Percentiles rank a stretch among this genome's conserved stretches.
These are phyloP conservation scores for Stichopus chloronotus DNA, from an alignment of 35 echinoderm and acorn worm species.

Conservation along the genomic window DNA sequence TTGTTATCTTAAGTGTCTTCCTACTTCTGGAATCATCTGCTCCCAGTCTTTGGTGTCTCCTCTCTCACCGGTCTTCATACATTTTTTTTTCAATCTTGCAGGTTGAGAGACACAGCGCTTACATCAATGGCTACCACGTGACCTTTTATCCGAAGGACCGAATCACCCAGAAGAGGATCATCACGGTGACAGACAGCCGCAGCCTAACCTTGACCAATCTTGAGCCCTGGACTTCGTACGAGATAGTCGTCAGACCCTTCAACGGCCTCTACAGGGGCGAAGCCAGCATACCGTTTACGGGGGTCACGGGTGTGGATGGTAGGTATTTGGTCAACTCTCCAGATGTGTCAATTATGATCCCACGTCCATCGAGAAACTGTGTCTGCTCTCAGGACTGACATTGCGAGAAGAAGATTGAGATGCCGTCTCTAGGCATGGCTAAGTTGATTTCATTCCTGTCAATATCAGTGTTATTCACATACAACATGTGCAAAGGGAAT, in stretches of 20 bases:
- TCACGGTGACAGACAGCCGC: conserved; percentile 29
- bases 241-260: conserved; percentile 43
- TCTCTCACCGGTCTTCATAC: too few species aligned
- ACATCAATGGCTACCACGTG: conserved; percentile 55
- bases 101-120: conserved; percentile 28
- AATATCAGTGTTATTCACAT: too few species aligned
- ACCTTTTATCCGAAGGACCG: not conserved
- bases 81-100: not conserved
- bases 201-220: conserved; percentile 14
- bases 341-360: not conserved
- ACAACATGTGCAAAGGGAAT: too few species aligned
- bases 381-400: too few species aligned
- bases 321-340: not conserved
- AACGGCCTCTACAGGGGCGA: conserved; percentile 24
- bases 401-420: too few species aligned
- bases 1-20: not conserved
- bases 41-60: too few species aligned
- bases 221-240: not conserved
- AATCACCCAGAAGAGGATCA: not conserved
- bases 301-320: conserved; percentile 41
- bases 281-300: not conserved
- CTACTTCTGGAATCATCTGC: not conserved
- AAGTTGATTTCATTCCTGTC: too few species aligned
- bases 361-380: too few species aligned
- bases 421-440: too few species aligned